A percentile compares a stretch with the other conserved stretches of the same genome.
phyloP scores from a whole-genome alignment of 2,888 invertebrate species.

The Leptopterna dolabrata region DNA sequence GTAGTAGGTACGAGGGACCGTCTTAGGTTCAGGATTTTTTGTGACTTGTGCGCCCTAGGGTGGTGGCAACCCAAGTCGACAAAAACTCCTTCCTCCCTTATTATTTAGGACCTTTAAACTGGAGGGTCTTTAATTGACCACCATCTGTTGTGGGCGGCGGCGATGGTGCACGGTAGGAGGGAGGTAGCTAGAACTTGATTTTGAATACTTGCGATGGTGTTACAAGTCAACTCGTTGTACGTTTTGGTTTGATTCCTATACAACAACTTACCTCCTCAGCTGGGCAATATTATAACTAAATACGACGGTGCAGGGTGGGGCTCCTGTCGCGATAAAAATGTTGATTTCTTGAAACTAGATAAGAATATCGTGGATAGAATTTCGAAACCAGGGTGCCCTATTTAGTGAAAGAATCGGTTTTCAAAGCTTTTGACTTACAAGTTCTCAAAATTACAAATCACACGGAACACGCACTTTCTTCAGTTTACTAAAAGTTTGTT shows the following conservation, averaged over 20 bases:
- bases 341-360: no score
- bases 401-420: no score
- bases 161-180: not conserved
- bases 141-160: slow-evolving; percentile 33
- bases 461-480: no score
- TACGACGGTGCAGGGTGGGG: no score
- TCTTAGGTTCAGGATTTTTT: slow-evolving; percentile 27
- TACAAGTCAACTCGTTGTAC: not conserved
- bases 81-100: slow-evolving; percentile 15
- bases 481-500: no score
- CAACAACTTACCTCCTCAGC: no score
- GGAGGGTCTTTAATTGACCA: slow-evolving; percentile 42
- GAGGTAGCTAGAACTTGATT: not conserved
- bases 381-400: no score
- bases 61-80: not conserved
- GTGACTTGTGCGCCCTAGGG: not conserved
- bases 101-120: slow-evolving; percentile 45
- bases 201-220: not conserved
- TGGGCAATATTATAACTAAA: no score
- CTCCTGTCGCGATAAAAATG: no score
- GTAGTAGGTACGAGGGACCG: not conserved
- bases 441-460: no score
- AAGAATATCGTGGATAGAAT: no score
- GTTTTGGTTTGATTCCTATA: not conserved
- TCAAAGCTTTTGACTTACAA: no score